Conservation (phyloP, 2,113 vertebrate genomes). For the Cyanistes caeruleus region DNA sequence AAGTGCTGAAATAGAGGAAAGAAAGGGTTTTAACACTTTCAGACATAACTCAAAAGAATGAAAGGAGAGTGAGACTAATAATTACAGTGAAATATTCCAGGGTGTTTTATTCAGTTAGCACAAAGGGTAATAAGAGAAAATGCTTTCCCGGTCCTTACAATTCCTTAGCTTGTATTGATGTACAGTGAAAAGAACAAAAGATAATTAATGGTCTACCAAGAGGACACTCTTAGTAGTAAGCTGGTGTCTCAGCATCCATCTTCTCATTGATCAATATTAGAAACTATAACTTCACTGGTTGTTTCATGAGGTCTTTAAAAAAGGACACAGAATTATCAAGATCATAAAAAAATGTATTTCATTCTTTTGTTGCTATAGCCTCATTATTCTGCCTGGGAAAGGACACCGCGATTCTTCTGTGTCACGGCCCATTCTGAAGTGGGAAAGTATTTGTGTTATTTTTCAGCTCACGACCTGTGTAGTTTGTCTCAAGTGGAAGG, state of each 20-base stretch:
- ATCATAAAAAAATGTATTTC: constrained; percentile 56
- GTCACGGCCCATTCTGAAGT: not conserved
- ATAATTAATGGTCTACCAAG: not conserved
- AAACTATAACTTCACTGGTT: constrained; percentile 19
- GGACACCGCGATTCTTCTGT: not conserved
- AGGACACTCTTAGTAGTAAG: not conserved
- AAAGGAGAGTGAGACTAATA: constrained; percentile 6
- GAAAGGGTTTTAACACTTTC: not conserved
- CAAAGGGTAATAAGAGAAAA: constrained; percentile 2
- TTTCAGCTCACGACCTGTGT: not conserved
- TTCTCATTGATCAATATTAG: constrained; percentile 44
- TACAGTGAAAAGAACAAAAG: constrained; percentile 54
- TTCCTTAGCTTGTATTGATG: not conserved
- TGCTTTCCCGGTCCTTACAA: not conserved
- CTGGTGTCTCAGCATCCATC: constrained; percentile 28
- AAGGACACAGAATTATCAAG: constrained; percentile 48
- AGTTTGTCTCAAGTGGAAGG: not conserved
- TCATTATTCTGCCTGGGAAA: constrained; percentile 23
- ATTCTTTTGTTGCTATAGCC: constrained; percentile 3
- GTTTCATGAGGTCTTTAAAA: constrained; percentile 32
- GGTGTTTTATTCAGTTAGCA: constrained; percentile 11
- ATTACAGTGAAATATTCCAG: constrained; percentile 16
- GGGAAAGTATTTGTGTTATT: not conserved
- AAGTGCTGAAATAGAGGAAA: not conserved
- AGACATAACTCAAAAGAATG: not conserved